These are phyloP conservation scores for Mellivora capensis DNA, from an alignment of 2,113 vertebrate species.

Conservation along the genomic window DNA sequence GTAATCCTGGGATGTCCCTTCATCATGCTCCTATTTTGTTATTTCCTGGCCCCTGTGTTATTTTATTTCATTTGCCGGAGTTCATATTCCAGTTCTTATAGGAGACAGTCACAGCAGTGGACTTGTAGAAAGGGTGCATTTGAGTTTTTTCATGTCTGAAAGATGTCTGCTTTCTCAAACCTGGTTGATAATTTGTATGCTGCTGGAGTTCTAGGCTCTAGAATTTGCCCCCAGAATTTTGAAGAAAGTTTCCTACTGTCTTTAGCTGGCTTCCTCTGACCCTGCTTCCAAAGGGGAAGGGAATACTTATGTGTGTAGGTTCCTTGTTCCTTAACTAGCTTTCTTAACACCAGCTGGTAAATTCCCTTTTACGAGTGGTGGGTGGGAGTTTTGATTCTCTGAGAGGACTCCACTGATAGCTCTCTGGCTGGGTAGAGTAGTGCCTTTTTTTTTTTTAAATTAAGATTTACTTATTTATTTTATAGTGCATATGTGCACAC, in stretches of 20 bases:
- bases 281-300: background rate
- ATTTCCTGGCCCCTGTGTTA: constrained; percentile 21
- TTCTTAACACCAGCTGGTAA: background rate
- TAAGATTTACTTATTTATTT: background rate
- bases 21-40: background rate
- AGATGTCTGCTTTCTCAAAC: background rate
- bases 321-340: background rate
- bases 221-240: background rate
- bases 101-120: background rate
- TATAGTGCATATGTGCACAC: background rate
- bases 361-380: background rate
- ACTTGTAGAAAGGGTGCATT: background rate
- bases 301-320: background rate
- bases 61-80: background rate
- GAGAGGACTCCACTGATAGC: background rate
- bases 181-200: background rate
- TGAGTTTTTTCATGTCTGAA: background rate
- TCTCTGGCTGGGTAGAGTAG: background rate
- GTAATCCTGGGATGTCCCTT: constrained; percentile 2
- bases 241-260: background rate
- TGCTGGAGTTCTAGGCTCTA: background rate
- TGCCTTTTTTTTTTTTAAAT: background rate
- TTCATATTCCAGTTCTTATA: background rate
- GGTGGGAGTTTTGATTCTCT: background rate
- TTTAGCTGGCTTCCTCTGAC: background rate